Base-by-base conservation (phyloP, 1,140 invertebrate species). In the Araneus ventricosus region DNA sequence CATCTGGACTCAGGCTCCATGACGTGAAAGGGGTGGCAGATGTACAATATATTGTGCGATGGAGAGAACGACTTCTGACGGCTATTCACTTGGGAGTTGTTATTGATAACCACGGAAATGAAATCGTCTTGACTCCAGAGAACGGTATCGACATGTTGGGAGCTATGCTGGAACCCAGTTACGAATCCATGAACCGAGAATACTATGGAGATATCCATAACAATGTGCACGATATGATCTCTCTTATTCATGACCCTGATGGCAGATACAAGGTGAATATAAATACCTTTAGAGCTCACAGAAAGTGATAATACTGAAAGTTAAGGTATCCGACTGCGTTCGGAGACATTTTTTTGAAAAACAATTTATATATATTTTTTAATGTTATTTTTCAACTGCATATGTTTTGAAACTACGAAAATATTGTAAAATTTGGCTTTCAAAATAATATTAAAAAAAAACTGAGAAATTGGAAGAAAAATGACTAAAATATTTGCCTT, bases 1-100 rank as follows among this genome's bases (percentile, higher is more conserved):
- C 96, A 2, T 95, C 37, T 20, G 94, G 95, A 2, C 94, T 96
- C 3, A 96, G 96, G 91, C 95, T 96, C n/a, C 95, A 96, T 70
- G 94, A 96, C 84, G 94, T 96, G 8, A 95, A 91, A 3, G 94
- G 94, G 17, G 22, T 85, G n/a, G 93, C 95, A 30, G 95, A 95
- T 67, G 93, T 96, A 22, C 93, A 95, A 22, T 92, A 96, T 41
- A 96, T 97, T 70, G 95, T 96, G 57, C 95, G 96, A 37, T 94
- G 94, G 94, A 90, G 92, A 37, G 85, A 93, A 41, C 82, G 94
- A 27, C 90, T 94, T 59, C 20, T 94, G 20, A n/a, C 94, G 39
- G 70, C 93, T 4, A 94, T 94, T 30, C 92, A 94, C 37, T 45
- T 88, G n/a, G 88, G 92, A 10, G 45, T 61, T 20, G 22, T 94